Evolutionary conservation across 2,888 invertebrate genomes (phyloP).

Genomic region (Cerastis rubricosa): DNA sequence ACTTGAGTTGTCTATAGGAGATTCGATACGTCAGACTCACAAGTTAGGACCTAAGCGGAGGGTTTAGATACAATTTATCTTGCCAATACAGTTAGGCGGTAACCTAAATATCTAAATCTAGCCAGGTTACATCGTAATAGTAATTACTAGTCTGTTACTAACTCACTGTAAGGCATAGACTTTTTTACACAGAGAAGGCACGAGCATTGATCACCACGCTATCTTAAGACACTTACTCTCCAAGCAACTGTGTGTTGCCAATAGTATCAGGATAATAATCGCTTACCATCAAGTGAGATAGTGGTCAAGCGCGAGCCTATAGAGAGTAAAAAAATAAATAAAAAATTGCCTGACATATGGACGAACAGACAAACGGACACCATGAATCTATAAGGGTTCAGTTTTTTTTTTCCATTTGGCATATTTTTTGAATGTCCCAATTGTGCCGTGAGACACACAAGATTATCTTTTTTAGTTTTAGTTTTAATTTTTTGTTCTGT

Average conservation of each 20-base stretch:
- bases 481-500: too few relatives aligned
- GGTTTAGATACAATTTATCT: not conserved
- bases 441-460: too few relatives aligned
- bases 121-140: not conserved
- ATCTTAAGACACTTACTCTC: not conserved
- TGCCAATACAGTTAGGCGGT: not conserved
- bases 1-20: not conserved
- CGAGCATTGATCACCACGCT: too few relatives aligned
- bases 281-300: too few relatives aligned
- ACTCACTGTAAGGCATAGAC: too few relatives aligned
- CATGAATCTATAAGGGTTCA: not conserved
- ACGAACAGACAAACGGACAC: not conserved
- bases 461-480: too few relatives aligned
- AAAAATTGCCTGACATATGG: not conserved
- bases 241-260: not conserved
- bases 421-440: too few relatives aligned
- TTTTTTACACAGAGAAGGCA: too few relatives aligned
- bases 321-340: too few relatives aligned
- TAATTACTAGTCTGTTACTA: too few relatives aligned
- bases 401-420: not conserved
- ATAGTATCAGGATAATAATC: not conserved
- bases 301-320: too few relatives aligned
- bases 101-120: not conserved
- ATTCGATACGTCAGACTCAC: not conserved
- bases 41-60: not conserved